Evolutionary conservation across 2,797 vertebrate genomes (phyloP).

Genomic region (Florisuga fusca): DNA sequence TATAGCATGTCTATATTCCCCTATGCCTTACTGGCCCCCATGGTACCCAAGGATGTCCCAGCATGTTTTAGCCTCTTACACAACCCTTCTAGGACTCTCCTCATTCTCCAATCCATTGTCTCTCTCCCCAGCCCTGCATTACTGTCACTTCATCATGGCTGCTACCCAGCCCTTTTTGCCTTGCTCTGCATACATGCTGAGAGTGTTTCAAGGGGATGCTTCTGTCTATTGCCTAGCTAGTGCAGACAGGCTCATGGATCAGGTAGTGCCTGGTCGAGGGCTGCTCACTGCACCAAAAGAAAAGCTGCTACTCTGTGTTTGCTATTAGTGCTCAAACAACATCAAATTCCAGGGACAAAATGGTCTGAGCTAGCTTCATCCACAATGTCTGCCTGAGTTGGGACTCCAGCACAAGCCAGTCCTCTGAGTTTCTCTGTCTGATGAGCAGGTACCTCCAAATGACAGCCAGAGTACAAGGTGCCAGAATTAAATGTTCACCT

Average conservation of each 20-base stretch:
- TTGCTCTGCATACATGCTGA: not conserved
- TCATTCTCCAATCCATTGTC: not conserved
- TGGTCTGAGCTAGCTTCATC: not conserved
- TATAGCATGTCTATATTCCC: not conserved
- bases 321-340: not conserved
- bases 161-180: not conserved
- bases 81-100: not conserved
- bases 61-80: not conserved
- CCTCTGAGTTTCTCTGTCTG: not conserved
- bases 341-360: not conserved
- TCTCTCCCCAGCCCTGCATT: not conserved
- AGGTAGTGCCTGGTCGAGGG: no score
- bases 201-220: not conserved
- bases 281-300: not conserved
- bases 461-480: not conserved
- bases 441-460: not conserved
- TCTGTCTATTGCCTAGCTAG: not conserved
- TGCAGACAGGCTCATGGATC: not conserved
- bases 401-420: not conserved
- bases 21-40: no score
- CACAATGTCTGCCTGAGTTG: not conserved
- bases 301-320: not conserved
- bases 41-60: not conserved
- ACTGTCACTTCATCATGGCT: not conserved
- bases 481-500: not conserved